Conservation (phyloP, 2,113 vertebrate species). For the Xenus cinereus region DNA sequence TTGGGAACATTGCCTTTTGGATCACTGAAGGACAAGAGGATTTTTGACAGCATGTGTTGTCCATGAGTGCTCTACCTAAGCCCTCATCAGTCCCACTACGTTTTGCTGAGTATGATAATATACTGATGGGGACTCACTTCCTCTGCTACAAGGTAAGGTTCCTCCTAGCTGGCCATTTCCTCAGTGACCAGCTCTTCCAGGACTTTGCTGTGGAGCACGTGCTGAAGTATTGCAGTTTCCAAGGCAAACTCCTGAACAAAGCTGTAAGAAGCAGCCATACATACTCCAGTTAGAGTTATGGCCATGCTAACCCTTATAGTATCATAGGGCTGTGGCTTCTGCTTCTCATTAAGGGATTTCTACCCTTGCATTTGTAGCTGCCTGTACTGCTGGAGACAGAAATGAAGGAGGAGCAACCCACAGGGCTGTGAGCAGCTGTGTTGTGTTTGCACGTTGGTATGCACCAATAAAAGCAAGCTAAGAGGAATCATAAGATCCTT, state of each 20-base stretch:
- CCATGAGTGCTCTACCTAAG: neutral
- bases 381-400: neutral
- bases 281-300: neutral
- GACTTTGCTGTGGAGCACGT: neutral
- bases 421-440: neutral
- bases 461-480: neutral
- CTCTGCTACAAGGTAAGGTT: neutral
- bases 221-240: neutral
- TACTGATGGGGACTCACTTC: neutral
- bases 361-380: neutral
- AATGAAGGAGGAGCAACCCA: neutral
- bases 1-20: neutral
- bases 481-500: neutral
- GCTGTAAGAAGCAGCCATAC: neutral
- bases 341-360: neutral
- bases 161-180: neutral
- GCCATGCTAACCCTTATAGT: neutral
- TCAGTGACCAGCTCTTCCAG: neutral
- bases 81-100: neutral
- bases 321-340: neutral
- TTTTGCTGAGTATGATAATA: neutral
- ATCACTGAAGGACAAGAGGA: neutral
- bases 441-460: neutral
- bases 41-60: neutral
- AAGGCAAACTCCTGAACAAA: neutral